These are phyloP conservation scores for Procambarus clarkii DNA, from an alignment of 1,140 invertebrate species.

Conservation along the genomic window DNA sequence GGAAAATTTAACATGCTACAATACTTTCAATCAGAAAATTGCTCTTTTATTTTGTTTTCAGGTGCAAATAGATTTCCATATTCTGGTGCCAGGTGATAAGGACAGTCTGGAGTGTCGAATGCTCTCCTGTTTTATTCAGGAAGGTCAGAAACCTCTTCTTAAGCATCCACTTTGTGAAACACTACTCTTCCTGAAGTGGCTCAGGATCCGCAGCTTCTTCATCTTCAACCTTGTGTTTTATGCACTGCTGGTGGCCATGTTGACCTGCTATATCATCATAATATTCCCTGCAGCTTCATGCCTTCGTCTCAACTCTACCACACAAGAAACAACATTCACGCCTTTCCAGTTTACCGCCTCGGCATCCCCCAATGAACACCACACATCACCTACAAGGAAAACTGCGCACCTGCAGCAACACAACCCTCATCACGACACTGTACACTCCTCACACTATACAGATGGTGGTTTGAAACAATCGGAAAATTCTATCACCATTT, in stretches of 20 bases:
- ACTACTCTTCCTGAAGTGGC: conserved; percentile 79
- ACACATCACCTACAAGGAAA: neutral
- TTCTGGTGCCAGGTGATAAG: conserved; percentile 58
- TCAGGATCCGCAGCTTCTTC: conserved; percentile 92
- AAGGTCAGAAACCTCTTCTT: conserved; percentile 72
- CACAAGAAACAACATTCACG: conserved; percentile 16
- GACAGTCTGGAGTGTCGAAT: conserved; percentile 66
- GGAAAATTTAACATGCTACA: neutral
- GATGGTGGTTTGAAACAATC: neutral
- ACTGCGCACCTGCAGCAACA: neutral
- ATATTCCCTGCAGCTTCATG: conserved; percentile 79
- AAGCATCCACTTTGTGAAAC: conserved; percentile 73
- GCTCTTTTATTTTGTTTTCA: neutral
- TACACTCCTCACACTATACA: neutral
- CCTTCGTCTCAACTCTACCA: conserved; percentile 46
- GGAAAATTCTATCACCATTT: neutral
- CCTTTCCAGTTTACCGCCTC: conserved; percentile 35
- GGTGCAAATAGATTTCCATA: conserved; percentile 63
- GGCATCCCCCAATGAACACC: neutral
- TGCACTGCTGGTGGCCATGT: conserved; percentile 84
- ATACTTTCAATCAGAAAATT: no score
- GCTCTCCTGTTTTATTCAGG: conserved; percentile 72
- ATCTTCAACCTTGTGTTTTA: conserved; percentile 87
- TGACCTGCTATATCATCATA: conserved; percentile 60
- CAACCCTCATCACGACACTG: neutral